Base-by-base conservation (phyloP, 30 jellyfish, hydroid and myxozoan species). In the Pseudorhiza aurosa region DNA sequence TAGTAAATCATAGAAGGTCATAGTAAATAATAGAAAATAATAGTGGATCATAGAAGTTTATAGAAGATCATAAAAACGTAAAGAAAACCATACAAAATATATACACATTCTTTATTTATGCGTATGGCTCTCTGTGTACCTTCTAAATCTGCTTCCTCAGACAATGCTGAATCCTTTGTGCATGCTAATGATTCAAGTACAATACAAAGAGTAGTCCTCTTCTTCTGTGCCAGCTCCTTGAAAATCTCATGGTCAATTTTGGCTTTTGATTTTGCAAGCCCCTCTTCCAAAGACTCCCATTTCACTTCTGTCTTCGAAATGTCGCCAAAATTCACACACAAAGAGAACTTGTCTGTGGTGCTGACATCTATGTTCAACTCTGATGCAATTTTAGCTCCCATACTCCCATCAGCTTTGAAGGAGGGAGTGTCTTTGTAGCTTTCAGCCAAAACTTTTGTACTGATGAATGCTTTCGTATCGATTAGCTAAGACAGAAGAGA, bases 361-460 rank as follows among this genome's bases (percentile, higher is more conserved):
- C 88, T 77, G 24, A 92, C 65, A 47, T 92, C 95, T 36, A 92
- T 36, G 30, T 79, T 82, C 15, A 92, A 67, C 72, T 92, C 98
- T 17, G 88, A 4, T n/a, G 98, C 96, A 43, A 92, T 85, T 46
- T 92, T 92, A 33, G 91, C 89, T 1, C 98, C 98, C 59, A 92
- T 53, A 51, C 68, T 85, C 1, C 98, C 98, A 78, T 85, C 87
- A 19, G 81, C 94, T 12, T 92, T 85, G 57, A 92, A 74, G 19
- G 87, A 24, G 1, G 98, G 98, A 2, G 92, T 69, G 45, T 92
- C 98, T 47, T 58, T 81, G 81, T 62, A 92, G 14, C 72, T 81
- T 68, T 71, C 87, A 0, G 87, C 76, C 15, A 90, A 19, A 1
- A 85, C 81, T 21, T 39, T 36, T 4, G 76, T 55, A 12, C 75